Conservation (phyloP, 2,888 invertebrate genomes). For the Leptinotarsa juncta region DNA sequence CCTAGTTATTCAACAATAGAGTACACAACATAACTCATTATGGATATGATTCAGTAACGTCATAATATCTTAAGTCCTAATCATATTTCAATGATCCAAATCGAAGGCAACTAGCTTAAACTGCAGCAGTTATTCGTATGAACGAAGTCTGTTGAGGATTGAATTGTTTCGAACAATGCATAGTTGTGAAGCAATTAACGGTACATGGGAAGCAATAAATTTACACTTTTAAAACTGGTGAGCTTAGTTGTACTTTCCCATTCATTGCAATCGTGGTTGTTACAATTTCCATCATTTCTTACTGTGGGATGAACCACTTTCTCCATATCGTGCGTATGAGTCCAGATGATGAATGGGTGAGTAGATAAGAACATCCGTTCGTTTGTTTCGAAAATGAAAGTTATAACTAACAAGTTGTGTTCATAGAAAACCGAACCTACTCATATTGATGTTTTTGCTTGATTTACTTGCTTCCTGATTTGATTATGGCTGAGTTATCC, state of each 20-base stretch:
- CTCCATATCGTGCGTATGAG: not conserved
- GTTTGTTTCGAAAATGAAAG: not conserved
- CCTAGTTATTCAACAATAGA: too few species aligned
- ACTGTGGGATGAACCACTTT: not conserved
- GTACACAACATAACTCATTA: too few species aligned
- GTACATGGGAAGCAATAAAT: constrained; percentile 24
- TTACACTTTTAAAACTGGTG: not conserved
- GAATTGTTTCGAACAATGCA: not conserved
- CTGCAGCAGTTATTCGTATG: too few species aligned
- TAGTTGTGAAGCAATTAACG: not conserved
- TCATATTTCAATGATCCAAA: too few species aligned
- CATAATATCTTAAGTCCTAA: too few species aligned
- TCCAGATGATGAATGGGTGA: not conserved
- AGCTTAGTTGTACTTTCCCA: constrained; percentile 16
- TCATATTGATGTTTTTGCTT: too few species aligned
- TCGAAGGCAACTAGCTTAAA: too few species aligned
- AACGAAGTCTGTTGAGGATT: not conserved
- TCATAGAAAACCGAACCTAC: too few species aligned
- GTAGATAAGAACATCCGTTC: not conserved
- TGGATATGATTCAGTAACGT: too few species aligned
- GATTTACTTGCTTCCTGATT: too few species aligned
- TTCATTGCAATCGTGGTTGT: not conserved
- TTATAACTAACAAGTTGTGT: not conserved
- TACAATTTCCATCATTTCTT: constrained; percentile 7
- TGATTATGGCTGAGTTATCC: too few species aligned